Conservation (phyloP, 2,113 vertebrate species). For the Phyllostomus discolor region DNA sequence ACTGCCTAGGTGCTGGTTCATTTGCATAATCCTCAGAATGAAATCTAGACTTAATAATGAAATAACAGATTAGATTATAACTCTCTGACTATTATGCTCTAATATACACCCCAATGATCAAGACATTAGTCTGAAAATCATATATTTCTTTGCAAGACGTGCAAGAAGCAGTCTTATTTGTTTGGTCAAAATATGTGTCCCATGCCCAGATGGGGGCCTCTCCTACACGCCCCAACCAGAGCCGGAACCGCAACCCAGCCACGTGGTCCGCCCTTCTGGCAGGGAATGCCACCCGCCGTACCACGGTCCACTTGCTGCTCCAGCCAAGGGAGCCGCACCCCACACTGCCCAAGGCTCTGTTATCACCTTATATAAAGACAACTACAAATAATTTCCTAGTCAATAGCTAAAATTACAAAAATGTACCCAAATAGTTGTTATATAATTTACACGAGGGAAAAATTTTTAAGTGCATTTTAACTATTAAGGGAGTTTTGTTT, state of each 20-base stretch:
- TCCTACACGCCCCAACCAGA: no score
- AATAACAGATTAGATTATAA: not conserved
- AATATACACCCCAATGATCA: not conserved
- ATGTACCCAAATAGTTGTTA: not conserved
- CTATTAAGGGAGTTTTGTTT: not conserved
- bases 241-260: no score
- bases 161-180: not conserved
- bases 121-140: not conserved
- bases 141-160: not conserved
- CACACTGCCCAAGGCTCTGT: no score
- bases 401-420: not conserved
- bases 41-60: not conserved
- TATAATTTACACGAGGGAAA: not conserved
- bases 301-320: no score
- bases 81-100: not conserved
- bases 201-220: no score
- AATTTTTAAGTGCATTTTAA: not conserved
- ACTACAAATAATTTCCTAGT: not conserved
- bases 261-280: no score
- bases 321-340: no score
- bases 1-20: not conserved
- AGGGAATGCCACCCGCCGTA: no score
- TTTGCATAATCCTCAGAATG: not conserved
- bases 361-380: not conserved
- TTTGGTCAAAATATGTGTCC: not conserved